These are phyloP conservation scores for Phodopus roborovskii DNA, from an alignment of 2,113 vertebrate genomes.

Conservation along the genomic window DNA sequence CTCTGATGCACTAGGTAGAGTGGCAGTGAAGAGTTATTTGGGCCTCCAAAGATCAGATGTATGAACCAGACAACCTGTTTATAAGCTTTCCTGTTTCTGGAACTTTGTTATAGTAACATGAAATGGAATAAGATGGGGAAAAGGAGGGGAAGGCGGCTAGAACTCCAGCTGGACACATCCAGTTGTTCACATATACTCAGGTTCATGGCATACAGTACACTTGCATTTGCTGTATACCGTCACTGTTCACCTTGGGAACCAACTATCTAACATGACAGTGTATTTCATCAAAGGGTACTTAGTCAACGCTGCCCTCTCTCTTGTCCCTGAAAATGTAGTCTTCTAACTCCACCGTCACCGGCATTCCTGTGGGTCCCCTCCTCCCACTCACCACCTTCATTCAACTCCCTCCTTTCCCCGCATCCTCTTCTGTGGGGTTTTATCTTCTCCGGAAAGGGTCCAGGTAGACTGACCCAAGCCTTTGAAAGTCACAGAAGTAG, in stretches of 20 bases:
- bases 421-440: background rate
- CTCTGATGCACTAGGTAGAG: background rate
- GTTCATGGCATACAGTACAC: background rate
- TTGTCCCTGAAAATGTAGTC: background rate
- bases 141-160: accelerated
- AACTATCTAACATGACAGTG: background rate
- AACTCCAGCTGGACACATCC: background rate
- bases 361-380: accelerated
- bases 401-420: background rate
- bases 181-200: too few species aligned
- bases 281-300: background rate
- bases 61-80: background rate
- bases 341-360: background rate
- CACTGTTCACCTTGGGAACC: background rate
- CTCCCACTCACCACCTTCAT: accelerated
- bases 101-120: background rate
- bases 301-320: background rate
- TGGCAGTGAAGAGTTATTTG: background rate
- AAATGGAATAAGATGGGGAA: background rate
- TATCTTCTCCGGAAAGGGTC: background rate
- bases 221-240: background rate
- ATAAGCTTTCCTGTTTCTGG: background rate
- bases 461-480: too few species aligned
- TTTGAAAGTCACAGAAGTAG: background rate
- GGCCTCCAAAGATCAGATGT: background rate